A percentile compares a stretch with the other conserved stretches of the same genome.
These are phyloP conservation scores for Diplosoma virens DNA, from an alignment of 23 tunicate species.

Conservation along the genomic window DNA sequence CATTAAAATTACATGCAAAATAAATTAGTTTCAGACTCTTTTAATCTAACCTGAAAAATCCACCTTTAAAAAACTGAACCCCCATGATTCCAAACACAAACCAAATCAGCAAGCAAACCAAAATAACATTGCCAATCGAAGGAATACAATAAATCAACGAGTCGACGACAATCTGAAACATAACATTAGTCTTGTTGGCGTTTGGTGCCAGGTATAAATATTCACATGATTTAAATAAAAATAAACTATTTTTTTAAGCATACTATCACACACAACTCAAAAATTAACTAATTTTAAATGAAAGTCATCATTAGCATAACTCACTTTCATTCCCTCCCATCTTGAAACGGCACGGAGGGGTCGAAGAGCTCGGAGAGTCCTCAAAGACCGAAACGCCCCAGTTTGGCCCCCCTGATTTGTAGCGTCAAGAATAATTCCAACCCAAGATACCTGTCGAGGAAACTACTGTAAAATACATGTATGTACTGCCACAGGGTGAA, in stretches of 20 bases:
- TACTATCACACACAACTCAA: too few relatives aligned
- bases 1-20: too few relatives aligned
- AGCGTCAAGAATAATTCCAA: constrained; percentile 70
- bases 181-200: not conserved
- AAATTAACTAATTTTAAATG: too few relatives aligned
- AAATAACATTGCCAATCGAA: constrained; percentile 90
- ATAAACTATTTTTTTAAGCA: too few relatives aligned
- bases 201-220: too few relatives aligned
- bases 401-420: constrained; percentile 22
- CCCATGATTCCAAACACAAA: constrained; percentile 95
- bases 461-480: too few relatives aligned
- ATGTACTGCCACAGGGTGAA: too few relatives aligned
- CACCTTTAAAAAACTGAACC: constrained; percentile 87
- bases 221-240: too few relatives aligned
- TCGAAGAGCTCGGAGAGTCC: constrained; percentile 87
- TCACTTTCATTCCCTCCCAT: constrained; percentile 95
- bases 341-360: constrained; percentile 93
- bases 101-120: constrained; percentile 92
- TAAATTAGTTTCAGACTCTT: too few relatives aligned
- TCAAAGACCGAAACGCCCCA: constrained; percentile 61
- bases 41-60: constrained; percentile 76
- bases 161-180: constrained; percentile 78
- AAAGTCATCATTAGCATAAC: too few relatives aligned
- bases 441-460: constrained; percentile 95
- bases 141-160: constrained; percentile 90